Base-by-base conservation (phyloP, 2,113 vertebrate genomes). In the Hystrix cristata region DNA sequence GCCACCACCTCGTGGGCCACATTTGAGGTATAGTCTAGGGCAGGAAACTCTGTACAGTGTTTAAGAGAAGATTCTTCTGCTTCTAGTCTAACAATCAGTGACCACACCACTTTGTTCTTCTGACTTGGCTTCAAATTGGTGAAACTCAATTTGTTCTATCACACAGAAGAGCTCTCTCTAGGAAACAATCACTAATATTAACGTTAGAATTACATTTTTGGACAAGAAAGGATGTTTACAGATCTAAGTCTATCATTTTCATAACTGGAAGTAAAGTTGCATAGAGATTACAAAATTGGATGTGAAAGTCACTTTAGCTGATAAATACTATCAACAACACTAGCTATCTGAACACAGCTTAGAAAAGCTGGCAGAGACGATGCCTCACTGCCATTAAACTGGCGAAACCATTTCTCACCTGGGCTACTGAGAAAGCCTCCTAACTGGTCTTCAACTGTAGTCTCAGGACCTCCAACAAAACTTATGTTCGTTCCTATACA, bases 371-470 rank as follows among this genome's bases (percentile, higher is more conserved):
- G 67, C 74, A 84, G 89, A 57, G 43, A 84, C 29, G 60, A 72
- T 43, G 31, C 46, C 57, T 92, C n/a, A 59, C 0, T 64, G 25
- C 43, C 59, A 85, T 91, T 88, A 31, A 25, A 89, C 21, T 82
- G 64, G 57, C 64, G 90, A 87, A 93, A 59, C 59, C 21, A 95
- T 74, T 95, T 91, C 81, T 93, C 76, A 96, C 90, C 80, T 93
- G 87, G 27, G 48, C 91, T 96, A 91, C 72, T 55, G 16, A 59
- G 89, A 96, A 97, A 91, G 27, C 62, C n/a, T 95, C 55, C 82
- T 88, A 91, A 91, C 82, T 95, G 88, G 78, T 69, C 79, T 85
- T 82, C 78, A 85, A 87, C n/a, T 83, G 84, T 69, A 86, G 65
- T 69, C 72, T 81, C 84, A 91, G 51, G 51, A 80, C 46, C 69